These are phyloP conservation scores for Conops quadrifasciatus DNA, from an alignment of 2,888 invertebrate species.

Conservation along the genomic window DNA sequence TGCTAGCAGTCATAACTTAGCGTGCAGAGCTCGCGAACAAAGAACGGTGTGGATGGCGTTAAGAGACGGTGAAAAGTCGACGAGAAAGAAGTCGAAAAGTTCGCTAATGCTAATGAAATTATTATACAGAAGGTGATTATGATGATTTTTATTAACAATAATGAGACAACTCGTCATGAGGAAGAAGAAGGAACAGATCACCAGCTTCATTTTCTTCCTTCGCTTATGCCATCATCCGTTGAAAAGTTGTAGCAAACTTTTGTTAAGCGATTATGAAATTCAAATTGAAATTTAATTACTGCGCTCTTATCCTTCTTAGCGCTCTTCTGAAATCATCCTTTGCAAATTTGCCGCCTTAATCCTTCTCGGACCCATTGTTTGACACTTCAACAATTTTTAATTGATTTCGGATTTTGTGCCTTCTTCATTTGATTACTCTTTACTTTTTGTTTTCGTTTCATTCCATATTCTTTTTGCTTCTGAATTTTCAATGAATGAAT, in stretches of 20 bases:
- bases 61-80: too few species aligned
- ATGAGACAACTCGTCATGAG: slow-evolving; percentile 1
- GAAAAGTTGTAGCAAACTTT: slow-evolving; percentile 6
- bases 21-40: too few species aligned
- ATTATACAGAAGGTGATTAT: not conserved
- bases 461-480: not conserved
- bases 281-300: slow-evolving; percentile 33
- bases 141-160: not conserved
- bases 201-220: too few species aligned
- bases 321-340: too few species aligned
- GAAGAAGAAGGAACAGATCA: too few species aligned
- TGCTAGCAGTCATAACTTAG: too few species aligned
- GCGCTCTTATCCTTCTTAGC: slow-evolving; percentile 21
- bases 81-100: too few species aligned
- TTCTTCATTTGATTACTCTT: too few species aligned
- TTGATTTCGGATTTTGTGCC: slow-evolving; percentile 32
- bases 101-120: not conserved
- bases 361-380: slow-evolving; percentile 19
- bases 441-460: not conserved
- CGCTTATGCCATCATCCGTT: too few species aligned
- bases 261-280: slow-evolving; percentile 18
- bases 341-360: slow-evolving; percentile 26
- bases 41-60: too few species aligned
- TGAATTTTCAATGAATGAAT: not conserved
- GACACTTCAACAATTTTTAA: slow-evolving; percentile 26